Evolutionary conservation across 2,888 invertebrate species (phyloP).

Genomic region (Agonopterix arenella): DNA sequence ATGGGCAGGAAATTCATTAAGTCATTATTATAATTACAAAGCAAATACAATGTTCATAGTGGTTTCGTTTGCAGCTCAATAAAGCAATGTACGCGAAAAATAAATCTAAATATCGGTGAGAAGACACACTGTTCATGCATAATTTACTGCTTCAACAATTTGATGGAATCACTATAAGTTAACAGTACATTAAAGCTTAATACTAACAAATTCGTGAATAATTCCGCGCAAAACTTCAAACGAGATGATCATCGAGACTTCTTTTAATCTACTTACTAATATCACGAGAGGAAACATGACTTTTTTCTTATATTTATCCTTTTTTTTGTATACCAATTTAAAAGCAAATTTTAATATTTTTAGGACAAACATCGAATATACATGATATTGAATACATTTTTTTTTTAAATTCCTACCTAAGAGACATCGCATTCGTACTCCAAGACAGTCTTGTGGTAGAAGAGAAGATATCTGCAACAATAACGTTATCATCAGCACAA

Average conservation of each 20-base stretch:
- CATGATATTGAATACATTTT: slow-evolving; percentile 5
- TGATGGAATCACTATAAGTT: slow-evolving; percentile 3
- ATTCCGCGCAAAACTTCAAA: slow-evolving; percentile 42
- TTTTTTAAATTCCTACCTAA: neutral
- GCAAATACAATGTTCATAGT: too few relatives aligned
- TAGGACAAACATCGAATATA: slow-evolving; percentile 10
- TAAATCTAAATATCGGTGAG: slow-evolving; percentile 3
- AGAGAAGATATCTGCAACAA: slow-evolving; percentile 90
- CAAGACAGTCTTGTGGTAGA: slow-evolving; percentile 97
- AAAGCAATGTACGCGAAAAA: slow-evolving; percentile 5
- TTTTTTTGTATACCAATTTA: slow-evolving; percentile 13
- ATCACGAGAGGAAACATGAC: slow-evolving; percentile 61
- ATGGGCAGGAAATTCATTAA: too few relatives aligned
- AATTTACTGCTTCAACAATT: neutral
- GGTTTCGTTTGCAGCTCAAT: too few relatives aligned
- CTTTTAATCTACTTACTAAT: slow-evolving; percentile 56
- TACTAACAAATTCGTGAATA: slow-evolving; percentile 61
- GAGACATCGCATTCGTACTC: slow-evolving; percentile 81
- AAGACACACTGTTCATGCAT: slow-evolving; percentile 1
- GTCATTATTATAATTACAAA: too few relatives aligned
- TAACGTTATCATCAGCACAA: slow-evolving; percentile 8
- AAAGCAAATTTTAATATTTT: slow-evolving; percentile 11
- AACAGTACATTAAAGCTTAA: slow-evolving; percentile 53
- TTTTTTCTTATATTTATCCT: slow-evolving; percentile 24
- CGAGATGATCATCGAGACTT: slow-evolving; percentile 28